Base-by-base conservation (phyloP, 2,113 vertebrate species). In the Arenaria interpres region DNA sequence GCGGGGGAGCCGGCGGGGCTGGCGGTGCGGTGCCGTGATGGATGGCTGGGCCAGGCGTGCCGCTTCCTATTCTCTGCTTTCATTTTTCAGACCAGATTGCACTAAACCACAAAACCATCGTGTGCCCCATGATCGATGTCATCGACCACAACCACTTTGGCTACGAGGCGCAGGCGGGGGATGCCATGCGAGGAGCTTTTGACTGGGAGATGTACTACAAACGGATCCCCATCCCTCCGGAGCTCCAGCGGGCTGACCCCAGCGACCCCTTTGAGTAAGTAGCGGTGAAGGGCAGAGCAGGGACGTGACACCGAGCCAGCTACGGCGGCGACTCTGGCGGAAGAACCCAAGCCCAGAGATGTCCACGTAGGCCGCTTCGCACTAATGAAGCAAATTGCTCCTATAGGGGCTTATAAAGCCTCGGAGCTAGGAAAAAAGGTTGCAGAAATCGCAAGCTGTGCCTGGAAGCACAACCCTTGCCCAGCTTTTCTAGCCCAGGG, bases 161-260 rank as follows among this genome's bases (percentile, higher is more conserved):
- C 92, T 99, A 99, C 43, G 99, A 99, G 97, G 98, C 98, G 4
- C 99, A 99, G 98, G 99, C 99, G 3, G 99, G 99, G 68, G 99
- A 99, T 30, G 98, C 99, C 97, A 99, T 99, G 99, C 97, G 99
- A 90, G 99, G 99, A 91, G 99, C 99, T 90, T 99, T 99, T 91
- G 99, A 99, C 98, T 99, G 99, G 99, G 99, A 99, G 97, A 99
- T 99, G 99, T 99, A 99, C 98, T 99, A 99, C 98, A 99, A 99
- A 96, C 98, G 99, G 93, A 99, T 99, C 37, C 99, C 99, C 77
- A 99, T 99, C 95, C 99, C 99, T 75, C 97, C 98, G 45, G 99
- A 99, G 96, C 98, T 99, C 82, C 99, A 99, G 97, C 98, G 98
- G 69, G 90, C 98, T 35, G 99, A 99, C 94, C 98, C 98, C 98